Percentiles rank a stretch among this genome's conserved stretches.
Evolutionary conservation across 1,140 invertebrate genomes (phyloP).

Genomic region (Drosophila dunni): DNA sequence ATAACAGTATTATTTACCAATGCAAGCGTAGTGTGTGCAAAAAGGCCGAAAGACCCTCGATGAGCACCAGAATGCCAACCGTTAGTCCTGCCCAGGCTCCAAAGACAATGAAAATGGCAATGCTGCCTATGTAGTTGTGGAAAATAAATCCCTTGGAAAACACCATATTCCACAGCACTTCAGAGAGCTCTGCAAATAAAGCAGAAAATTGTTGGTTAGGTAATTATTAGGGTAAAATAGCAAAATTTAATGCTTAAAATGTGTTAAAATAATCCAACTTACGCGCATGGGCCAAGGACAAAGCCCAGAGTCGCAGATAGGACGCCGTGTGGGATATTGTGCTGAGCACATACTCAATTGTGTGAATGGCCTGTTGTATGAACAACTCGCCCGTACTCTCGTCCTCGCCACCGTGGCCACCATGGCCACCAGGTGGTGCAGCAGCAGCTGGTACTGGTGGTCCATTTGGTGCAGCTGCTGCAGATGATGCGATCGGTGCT

Average conservation of each 20-base stretch:
- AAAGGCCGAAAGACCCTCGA: constrained; percentile 99
- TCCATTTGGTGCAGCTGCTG: not conserved
- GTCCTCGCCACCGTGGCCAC: constrained; percentile 85
- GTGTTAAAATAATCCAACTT: constrained; percentile 53
- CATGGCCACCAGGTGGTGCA: constrained; percentile 35
- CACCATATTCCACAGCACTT: constrained; percentile 96
- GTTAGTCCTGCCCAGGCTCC: constrained; percentile 94
- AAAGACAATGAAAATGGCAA: constrained; percentile 91
- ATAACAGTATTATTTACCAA: constrained; percentile 90
- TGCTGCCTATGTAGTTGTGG: constrained; percentile 41
- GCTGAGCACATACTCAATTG: constrained; percentile 98
- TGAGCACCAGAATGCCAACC: constrained; percentile 96
- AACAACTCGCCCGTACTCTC: constrained; percentile 94
- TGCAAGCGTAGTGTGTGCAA: constrained; percentile 98
- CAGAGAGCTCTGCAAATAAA: constrained; percentile 90
- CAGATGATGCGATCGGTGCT: constrained; percentile 4
- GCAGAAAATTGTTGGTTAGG: no score
- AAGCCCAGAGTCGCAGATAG: constrained; percentile 97
- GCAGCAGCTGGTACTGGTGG: constrained; percentile 5
- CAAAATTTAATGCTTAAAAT: no score
- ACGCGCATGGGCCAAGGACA: constrained; percentile 97
- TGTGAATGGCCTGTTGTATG: constrained; percentile 97
- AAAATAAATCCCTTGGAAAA: constrained; percentile 84
- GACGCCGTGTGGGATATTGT: constrained; percentile 98
- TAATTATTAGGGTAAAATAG: no score